A percentile compares a stretch with the other conserved stretches of the same genome.
Conservation (phyloP, 2,797 vertebrate genomes). For the Hydrolagus colliei region DNA sequence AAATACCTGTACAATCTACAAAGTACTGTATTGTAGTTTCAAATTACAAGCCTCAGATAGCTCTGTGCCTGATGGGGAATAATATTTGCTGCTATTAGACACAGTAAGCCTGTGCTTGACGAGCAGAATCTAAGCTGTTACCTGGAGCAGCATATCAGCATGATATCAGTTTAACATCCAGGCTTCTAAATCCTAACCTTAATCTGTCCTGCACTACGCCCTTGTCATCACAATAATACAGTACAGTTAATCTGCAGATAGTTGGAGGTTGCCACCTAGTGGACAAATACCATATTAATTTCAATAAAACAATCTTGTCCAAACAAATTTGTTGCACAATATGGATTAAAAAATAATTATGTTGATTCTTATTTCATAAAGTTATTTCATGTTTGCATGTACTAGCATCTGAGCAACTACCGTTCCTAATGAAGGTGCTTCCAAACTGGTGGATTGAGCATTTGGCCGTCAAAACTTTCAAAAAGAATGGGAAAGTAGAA, state of each 20-base stretch:
- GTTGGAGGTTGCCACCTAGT: not conserved
- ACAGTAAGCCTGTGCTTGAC: not conserved
- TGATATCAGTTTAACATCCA: not conserved
- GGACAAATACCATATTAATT: not conserved
- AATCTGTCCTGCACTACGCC: not conserved
- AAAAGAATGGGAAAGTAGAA: slow-evolving; percentile 71
- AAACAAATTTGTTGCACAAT: not conserved
- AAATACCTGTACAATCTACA: not conserved
- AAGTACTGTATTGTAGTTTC: not conserved
- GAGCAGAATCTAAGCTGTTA: not conserved
- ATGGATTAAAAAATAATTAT: slow-evolving; percentile 20
- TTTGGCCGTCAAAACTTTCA: slow-evolving; percentile 60
- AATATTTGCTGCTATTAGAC: not conserved
- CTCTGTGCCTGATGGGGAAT: not conserved
- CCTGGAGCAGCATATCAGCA: not conserved
- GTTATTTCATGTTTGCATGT: slow-evolving; percentile 29
- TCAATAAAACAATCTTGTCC: not conserved
- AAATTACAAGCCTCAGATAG: not conserved
- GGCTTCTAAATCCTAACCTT: not conserved
- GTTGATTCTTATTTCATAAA: not conserved
- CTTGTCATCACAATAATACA: not conserved
- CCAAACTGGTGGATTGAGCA: slow-evolving; percentile 59
- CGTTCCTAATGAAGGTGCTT: slow-evolving; percentile 69
- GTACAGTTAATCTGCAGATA: not conserved
- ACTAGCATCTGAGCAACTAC: slow-evolving; percentile 73